Percentiles rank a stretch among this genome's conserved stretches.
phyloP scores from a whole-genome alignment of 2,797 vertebrate species.

The Halcyon chelicuti region DNA sequence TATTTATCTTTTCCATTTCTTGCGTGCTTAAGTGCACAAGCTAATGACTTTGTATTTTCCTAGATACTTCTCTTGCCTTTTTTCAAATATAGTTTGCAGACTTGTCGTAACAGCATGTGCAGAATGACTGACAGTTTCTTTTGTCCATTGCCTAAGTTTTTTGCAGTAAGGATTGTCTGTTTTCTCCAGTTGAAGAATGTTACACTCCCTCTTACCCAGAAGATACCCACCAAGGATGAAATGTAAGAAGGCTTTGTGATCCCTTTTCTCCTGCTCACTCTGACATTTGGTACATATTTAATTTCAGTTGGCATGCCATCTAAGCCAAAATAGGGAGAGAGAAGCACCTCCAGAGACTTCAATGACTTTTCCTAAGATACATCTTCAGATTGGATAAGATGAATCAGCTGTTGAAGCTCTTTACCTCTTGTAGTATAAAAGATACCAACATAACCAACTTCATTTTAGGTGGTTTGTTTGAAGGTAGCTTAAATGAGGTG shows the following conservation, averaged over 20 bases:
- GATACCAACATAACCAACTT: background rate
- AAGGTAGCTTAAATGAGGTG: background rate
- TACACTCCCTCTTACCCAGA: background rate
- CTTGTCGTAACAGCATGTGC: background rate
- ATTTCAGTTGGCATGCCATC: background rate
- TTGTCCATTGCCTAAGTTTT: background rate
- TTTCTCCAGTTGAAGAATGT: background rate
- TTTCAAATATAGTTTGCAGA: background rate
- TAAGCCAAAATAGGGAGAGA: background rate
- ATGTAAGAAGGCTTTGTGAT: fast-evolving
- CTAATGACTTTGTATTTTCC: background rate
- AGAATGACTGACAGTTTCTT: background rate
- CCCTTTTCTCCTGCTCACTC: background rate
- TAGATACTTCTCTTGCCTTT: background rate
- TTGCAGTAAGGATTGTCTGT: background rate
- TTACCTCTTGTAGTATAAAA: background rate
- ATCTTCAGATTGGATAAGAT: background rate
- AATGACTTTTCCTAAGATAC: background rate
- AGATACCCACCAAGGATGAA: background rate
- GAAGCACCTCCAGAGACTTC: background rate
- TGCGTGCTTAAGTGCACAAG: background rate
- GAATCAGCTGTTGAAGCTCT: background rate
- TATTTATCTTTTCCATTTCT: background rate
- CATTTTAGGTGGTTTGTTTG: background rate
- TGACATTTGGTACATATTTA: background rate